These are phyloP conservation scores for Hoplodrina ambigua DNA, from an alignment of 2,888 invertebrate genomes.

Conservation along the genomic window DNA sequence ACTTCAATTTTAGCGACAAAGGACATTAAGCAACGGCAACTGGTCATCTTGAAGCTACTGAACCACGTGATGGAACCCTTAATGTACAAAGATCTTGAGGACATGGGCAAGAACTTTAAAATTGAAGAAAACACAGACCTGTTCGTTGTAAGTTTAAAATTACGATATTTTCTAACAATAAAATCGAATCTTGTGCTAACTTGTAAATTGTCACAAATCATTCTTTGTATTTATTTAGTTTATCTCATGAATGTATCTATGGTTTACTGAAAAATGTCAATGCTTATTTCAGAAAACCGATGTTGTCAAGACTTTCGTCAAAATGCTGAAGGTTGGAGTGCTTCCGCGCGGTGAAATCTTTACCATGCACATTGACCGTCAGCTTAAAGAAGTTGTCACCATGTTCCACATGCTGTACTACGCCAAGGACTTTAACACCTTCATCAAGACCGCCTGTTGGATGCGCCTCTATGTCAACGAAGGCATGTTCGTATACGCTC, in stretches of 20 bases:
- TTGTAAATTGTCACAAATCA: too few relatives aligned
- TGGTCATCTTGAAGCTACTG: constrained; percentile 86
- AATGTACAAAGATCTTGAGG: constrained; percentile 85
- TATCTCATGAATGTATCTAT: background rate
- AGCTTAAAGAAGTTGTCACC: constrained; percentile 86
- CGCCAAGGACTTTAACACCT: constrained; percentile 88
- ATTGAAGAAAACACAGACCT: constrained; percentile 81
- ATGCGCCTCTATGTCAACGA: constrained; percentile 89
- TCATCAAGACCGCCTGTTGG: constrained; percentile 88
- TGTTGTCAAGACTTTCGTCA: constrained; percentile 90
- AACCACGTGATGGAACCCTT: constrained; percentile 88
- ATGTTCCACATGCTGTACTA: constrained; percentile 90
- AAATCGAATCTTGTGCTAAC: background rate
- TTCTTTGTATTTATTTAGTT: background rate
- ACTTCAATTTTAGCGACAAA: constrained; percentile 77
- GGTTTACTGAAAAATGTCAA: background rate
- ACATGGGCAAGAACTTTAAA: constrained; percentile 81
- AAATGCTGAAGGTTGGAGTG: constrained; percentile 87
- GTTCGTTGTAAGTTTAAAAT: constrained; percentile 22
- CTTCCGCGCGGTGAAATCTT: constrained; percentile 90
- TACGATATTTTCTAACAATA: background rate
- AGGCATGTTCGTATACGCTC: constrained; percentile 90
- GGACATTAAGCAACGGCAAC: constrained; percentile 84
- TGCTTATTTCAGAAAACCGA: constrained; percentile 86
- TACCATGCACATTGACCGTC: constrained; percentile 86